Base-by-base conservation (phyloP, 2,113 vertebrate species). In the Peromyscus californicus region DNA sequence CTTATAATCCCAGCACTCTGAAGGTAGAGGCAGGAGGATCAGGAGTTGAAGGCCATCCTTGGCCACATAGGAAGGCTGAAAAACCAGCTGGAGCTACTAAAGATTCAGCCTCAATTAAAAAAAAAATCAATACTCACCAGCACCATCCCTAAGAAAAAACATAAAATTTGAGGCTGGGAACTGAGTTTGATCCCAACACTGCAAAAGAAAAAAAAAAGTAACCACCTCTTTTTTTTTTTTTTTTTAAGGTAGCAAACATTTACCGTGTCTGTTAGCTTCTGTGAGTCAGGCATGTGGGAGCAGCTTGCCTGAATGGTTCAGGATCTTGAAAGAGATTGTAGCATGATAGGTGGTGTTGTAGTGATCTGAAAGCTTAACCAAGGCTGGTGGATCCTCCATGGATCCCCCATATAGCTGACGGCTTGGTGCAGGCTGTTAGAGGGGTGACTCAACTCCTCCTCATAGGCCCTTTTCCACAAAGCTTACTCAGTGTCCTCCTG, bases 181-280 rank as follows among this genome's bases (percentile, higher is more conserved):
- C 57, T 61, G 21, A 57, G 31, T 80, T 19, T 13, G 51, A 57
- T 22, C 19, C 17, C 51, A 54, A 57, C 17, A 21, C 1, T 80
- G 0, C 51, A 51, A 51, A 51, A 51, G 51, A 51, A 11, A 17
- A 36, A 54, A 31, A 17, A 54, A 31, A 78, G 33, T 33, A 69
- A 33, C 45, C 45, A 48, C 6, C 45, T 48, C 7, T 48, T 48
- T 48, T 48, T 5, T 48, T 48, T 48, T 5, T 48, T 48, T 48
- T 48, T 48, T 90, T 70, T 93, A 85, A 88, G 82, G 80, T 33
- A 89, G n/a, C 19, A 86, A 90, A 93, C 75, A 75, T 92, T 84
- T n/a, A 22, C 59, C 93, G 15, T 75, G 16, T 79, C 76, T 93
- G 33, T 59, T 39, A 70, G 36, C 75, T 92, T 94, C 31, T 92